These are phyloP conservation scores for Trematomus bernacchii DNA, from an alignment of 2,797 vertebrate species.

Conservation along the genomic window DNA sequence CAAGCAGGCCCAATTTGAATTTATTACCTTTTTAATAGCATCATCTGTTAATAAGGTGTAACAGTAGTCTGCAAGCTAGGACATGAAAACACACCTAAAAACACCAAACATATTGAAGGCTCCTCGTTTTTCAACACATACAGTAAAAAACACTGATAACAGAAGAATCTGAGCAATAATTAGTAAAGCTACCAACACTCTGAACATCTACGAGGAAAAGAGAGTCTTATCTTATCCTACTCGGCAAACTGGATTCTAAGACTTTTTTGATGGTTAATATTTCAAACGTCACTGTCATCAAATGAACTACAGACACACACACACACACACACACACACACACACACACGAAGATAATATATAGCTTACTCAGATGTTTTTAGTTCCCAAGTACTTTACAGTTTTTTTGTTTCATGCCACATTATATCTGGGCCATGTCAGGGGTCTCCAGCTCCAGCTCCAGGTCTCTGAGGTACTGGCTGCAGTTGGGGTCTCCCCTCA, in stretches of 20 bases:
- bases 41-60: conserved; percentile 56
- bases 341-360: conserved; percentile 68
- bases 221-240: conserved; percentile 46
- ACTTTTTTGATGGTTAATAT: conserved; percentile 58
- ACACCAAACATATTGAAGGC: conserved; percentile 49
- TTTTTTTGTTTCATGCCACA: conserved; percentile 29
- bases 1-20: conserved; percentile 10
- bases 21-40: conserved; percentile 70
- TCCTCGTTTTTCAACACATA: conserved; percentile 45
- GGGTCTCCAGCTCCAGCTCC: conserved; percentile 81
- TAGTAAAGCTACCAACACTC: conserved; percentile 59
- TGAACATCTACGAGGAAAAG: conserved; percentile 30
- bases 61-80: conserved; percentile 61
- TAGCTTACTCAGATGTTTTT: conserved; percentile 80
- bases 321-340: conserved; percentile 63
- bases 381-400: conserved; percentile 64
- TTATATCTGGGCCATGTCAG: conserved; percentile 79
- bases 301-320: conserved; percentile 66
- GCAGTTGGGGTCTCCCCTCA: conserved; percentile 96
- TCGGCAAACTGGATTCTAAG: conserved; percentile 55
- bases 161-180: conserved; percentile 53
- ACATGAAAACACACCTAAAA: conserved; percentile 49
- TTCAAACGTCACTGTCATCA: conserved; percentile 56
- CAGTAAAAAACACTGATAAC: conserved; percentile 68
- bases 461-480: conserved; percentile 90